Evolutionary conservation across 1,140 invertebrate species (phyloP).

Genomic region (Drosophila malerkotliana): DNA sequence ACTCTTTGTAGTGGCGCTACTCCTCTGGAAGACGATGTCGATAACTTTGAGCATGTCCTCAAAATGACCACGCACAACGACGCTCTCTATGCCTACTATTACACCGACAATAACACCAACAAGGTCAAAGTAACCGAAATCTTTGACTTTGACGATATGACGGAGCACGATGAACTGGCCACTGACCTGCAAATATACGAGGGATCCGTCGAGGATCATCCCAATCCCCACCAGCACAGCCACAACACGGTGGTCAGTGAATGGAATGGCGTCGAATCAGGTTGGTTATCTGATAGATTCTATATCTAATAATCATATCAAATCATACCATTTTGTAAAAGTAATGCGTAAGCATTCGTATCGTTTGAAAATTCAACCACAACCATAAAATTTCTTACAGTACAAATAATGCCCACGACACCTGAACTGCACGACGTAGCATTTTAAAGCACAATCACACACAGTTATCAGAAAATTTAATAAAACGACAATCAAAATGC

Average conservation of each 20-base stretch:
- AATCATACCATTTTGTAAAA: conserved; percentile 22
- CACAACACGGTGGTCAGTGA: conserved; percentile 76
- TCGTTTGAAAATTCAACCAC: conserved; percentile 37
- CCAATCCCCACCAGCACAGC: conserved; percentile 61
- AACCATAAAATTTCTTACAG: conserved; percentile 61
- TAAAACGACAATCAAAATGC: conserved; percentile 30
- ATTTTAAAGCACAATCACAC: conserved; percentile 50
- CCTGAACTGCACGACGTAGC: conserved; percentile 72
- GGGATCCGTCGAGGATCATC: conserved; percentile 61
- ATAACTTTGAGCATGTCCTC: conserved; percentile 94
- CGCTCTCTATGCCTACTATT: conserved; percentile 95
- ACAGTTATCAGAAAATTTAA: conserved; percentile 6
- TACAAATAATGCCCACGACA: conserved; percentile 70
- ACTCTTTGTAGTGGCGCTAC: conserved; percentile 55
- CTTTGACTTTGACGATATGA: conserved; percentile 88
- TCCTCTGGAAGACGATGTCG: conserved; percentile 85
- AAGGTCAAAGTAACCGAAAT: conserved; percentile 94
- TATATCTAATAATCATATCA: not conserved
- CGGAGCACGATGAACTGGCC: conserved; percentile 86
- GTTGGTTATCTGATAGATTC: conserved; percentile 45
- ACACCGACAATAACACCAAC: conserved; percentile 92
- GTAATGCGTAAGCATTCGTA: conserved; percentile 1
- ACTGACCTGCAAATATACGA: conserved; percentile 72
- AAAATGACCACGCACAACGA: conserved; percentile 93
- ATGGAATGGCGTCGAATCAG: conserved; percentile 83